Percentiles rank a stretch among this genome's conserved stretches.
These are phyloP conservation scores for Tetragnatha montana DNA, from an alignment of 2,888 invertebrate species.

Conservation along the genomic window DNA sequence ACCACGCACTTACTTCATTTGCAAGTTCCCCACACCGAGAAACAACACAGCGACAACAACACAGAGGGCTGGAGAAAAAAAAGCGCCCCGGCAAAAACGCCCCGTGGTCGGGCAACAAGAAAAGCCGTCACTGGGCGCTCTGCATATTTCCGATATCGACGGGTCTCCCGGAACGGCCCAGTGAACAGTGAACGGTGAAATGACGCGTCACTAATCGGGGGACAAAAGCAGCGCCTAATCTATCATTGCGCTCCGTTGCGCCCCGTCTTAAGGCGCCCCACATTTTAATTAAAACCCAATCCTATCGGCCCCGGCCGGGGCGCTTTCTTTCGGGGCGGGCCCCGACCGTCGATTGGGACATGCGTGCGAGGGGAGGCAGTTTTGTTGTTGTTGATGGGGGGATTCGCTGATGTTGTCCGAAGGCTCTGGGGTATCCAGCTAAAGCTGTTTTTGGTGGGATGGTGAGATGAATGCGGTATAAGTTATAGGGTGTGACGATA, in stretches of 20 bases:
- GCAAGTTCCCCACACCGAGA: background rate
- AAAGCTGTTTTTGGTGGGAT: background rate
- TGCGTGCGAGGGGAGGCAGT: background rate
- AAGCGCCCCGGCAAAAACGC: background rate
- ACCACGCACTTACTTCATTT: background rate
- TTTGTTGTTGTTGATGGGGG: background rate
- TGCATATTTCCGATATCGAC: slow-evolving; percentile 71
- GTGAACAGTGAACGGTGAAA: slow-evolving; percentile 70
- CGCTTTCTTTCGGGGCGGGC: background rate
- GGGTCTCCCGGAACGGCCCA: slow-evolving; percentile 61
- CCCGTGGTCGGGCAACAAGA: slow-evolving; percentile 7
- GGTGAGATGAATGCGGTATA: background rate
- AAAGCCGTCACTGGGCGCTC: slow-evolving; percentile 59
- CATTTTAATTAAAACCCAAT: slow-evolving; percentile 71
- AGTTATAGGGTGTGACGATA: background rate
- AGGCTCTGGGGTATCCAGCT: too few relatives aligned
- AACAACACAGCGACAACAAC: background rate
- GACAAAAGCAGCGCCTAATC: slow-evolving; percentile 70
- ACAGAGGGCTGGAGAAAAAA: too few relatives aligned
- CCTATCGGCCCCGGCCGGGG: slow-evolving; percentile 47
- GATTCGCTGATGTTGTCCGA: background rate
- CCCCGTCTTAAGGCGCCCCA: slow-evolving; percentile 69
- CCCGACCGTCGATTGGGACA: slow-evolving; percentile 2
- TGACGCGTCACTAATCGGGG: slow-evolving; percentile 69
- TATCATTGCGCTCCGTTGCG: slow-evolving; percentile 68